Evolutionary conservation across 64 coral and sea anemone genomes (phyloP).

Genomic region (Dendronephthya gigantea): DNA sequence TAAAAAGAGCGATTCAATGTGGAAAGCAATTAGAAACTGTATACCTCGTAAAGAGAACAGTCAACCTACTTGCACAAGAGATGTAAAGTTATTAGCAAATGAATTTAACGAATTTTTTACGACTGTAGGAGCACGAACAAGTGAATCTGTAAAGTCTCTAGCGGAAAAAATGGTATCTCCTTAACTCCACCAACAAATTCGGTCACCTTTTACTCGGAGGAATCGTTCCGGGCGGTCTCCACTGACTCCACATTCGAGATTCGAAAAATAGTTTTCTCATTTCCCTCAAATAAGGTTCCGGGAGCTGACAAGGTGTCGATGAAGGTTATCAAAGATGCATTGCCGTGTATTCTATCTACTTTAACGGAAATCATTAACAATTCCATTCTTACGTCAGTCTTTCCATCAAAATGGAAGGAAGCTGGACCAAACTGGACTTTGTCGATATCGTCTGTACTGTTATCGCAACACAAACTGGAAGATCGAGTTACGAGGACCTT

Average conservation of each 20-base stretch:
- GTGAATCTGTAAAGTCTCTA: neutral
- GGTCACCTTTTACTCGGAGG: neutral
- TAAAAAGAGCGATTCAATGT: constrained; percentile 14
- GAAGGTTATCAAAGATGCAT: constrained; percentile 15
- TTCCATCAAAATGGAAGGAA: no score
- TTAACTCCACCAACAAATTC: constrained; percentile 31
- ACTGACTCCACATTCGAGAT: constrained; percentile 26
- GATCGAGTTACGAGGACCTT: no score
- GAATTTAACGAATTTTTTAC: constrained; percentile 36
- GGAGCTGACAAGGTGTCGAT: constrained; percentile 21
- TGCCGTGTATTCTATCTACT: constrained; percentile 30
- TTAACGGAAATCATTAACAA: no score
- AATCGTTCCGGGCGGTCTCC: neutral
- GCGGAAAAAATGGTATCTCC: neutral
- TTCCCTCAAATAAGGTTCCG: constrained; percentile 24
- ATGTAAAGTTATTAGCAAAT: constrained; percentile 23
- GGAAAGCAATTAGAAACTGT: no score
- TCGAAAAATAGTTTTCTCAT: constrained; percentile 19
- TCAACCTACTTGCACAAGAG: neutral
- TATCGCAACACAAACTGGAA: no score
- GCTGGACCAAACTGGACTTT: no score
- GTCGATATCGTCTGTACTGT: no score
- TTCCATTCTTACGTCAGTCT: no score
- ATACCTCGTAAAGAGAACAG: constrained; percentile 23
- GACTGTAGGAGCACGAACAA: neutral